phyloP scores from a whole-genome alignment of 2,888 invertebrate species.

The Dolichopus griseipennis region DNA sequence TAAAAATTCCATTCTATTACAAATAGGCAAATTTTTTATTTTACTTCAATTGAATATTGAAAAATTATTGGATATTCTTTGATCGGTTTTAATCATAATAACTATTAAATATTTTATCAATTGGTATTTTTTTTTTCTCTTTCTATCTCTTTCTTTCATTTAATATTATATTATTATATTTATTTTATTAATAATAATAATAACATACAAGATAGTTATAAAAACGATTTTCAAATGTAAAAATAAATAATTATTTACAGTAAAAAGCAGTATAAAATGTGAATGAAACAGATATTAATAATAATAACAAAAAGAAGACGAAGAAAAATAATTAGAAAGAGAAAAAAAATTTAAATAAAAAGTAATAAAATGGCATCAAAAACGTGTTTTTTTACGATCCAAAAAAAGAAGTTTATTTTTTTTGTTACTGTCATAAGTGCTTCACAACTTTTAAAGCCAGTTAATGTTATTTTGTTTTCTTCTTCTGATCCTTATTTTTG shows the following conservation, averaged over 20 bases:
- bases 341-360: conserved; percentile 7
- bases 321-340: no score
- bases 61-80: neutral
- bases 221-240: neutral
- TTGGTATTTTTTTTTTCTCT: neutral
- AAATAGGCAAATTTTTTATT: no score
- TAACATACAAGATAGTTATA: neutral
- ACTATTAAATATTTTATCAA: neutral
- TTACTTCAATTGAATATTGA: neutral
- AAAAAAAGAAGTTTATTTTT: conserved; percentile 5
- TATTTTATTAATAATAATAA: neutral
- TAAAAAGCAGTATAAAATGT: neutral
- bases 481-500: no score
- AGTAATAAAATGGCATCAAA: neutral
- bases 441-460: conserved; percentile 9
- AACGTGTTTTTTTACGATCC: neutral
- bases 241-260: neutral
- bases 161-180: no score
- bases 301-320: no score
- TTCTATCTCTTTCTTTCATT: neutral
- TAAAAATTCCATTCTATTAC: no score
- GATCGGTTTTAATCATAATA: neutral
- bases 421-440: conserved; percentile 8
- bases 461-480: neutral
- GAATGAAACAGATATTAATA: neutral